Conservation (phyloP, 2,888 invertebrate genomes). For the Caenorhabditis auriculariae region DNA sequence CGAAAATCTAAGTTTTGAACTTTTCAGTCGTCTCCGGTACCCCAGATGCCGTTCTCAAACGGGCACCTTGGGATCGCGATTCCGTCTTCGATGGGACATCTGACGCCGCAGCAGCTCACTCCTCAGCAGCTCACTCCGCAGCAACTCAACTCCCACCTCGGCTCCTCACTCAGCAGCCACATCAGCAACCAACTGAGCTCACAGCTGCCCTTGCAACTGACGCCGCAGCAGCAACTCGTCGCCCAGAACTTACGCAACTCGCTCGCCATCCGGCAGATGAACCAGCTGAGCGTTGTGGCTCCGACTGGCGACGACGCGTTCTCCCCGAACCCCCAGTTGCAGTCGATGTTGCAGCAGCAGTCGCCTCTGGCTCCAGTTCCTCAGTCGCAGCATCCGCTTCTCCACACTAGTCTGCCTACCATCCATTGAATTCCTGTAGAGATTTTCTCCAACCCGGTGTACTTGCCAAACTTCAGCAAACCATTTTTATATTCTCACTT, state of each 20-base stretch:
- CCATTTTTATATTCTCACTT: conserved; percentile 14
- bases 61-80: conserved; percentile 20
- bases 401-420: conserved; percentile 22
- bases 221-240: conserved; percentile 31
- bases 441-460: not conserved
- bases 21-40: no score
- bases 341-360: no score
- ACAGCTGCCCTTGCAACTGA: conserved; percentile 17
- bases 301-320: not conserved
- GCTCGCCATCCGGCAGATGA: no score
- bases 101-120: conserved; percentile 26
- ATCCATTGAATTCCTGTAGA: conserved; percentile 14
- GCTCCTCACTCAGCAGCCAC: not conserved
- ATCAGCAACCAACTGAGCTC: conserved; percentile 17
- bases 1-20: no score
- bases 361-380: not conserved
- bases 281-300: conserved; percentile 13
- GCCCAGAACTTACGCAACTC: no score
- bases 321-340: conserved; percentile 7
- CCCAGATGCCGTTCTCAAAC: conserved; percentile 15
- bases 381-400: conserved; percentile 15
- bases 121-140: conserved; percentile 9
- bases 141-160: not conserved
- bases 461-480: conserved; percentile 10
- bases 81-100: conserved; percentile 16